Conservation (phyloP, 2,888 invertebrate genomes). For the Strigamia maritima region DNA sequence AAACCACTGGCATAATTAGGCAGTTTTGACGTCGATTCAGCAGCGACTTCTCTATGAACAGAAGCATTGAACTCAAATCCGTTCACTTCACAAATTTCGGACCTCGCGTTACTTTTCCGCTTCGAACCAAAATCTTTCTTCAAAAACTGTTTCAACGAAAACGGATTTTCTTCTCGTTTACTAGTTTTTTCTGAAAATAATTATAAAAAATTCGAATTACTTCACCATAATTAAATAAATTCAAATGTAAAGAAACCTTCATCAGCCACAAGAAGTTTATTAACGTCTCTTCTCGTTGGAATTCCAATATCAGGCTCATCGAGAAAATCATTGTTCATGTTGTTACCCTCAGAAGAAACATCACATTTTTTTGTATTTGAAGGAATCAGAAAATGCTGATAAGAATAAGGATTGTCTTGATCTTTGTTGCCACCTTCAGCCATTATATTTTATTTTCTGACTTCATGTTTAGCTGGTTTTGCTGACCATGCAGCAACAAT, state of each 20-base stretch:
- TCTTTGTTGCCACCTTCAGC: constrained; percentile 38
- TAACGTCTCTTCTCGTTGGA: constrained; percentile 17
- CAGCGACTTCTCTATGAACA: neutral
- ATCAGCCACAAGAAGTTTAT: neutral
- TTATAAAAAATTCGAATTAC: neutral
- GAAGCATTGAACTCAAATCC: neutral
- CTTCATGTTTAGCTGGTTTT: neutral
- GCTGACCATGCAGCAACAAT: neutral
- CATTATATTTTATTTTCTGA: constrained; percentile 13
- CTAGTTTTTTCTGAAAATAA: constrained; percentile 31
- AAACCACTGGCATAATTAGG: constrained; percentile 49
- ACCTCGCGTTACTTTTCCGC: constrained; percentile 29
- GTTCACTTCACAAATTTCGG: constrained; percentile 7
- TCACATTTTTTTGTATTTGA: neutral
- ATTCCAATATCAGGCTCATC: constrained; percentile 34
- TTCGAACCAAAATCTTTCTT: constrained; percentile 45
- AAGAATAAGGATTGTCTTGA: constrained; percentile 34
- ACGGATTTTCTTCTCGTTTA: constrained; percentile 49
- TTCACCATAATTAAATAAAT: no score
- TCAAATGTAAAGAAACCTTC: constrained; percentile 26
- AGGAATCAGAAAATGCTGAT: constrained; percentile 34
- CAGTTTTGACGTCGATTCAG: neutral
- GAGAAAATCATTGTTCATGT: neutral
- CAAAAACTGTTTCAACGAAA: constrained; percentile 52
- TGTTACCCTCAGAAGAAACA: neutral